These are phyloP conservation scores for Entomobrya proxima DNA, from an alignment of 2,888 invertebrate species.

Conservation along the genomic window DNA sequence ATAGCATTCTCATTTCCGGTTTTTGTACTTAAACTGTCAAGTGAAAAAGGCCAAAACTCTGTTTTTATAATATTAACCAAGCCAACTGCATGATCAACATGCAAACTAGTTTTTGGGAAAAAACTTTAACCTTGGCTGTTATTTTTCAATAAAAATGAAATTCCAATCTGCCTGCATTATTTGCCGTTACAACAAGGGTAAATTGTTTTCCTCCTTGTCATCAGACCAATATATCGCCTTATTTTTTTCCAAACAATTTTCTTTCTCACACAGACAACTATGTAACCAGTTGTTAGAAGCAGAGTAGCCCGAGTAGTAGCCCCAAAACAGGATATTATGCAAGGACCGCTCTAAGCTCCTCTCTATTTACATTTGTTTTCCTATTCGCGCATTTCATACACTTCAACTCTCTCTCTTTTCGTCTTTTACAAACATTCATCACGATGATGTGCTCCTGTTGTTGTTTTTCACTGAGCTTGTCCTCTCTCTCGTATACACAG, in stretches of 20 bases:
- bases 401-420: slow-evolving; percentile 48
- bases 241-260: not conserved
- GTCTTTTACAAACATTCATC: slow-evolving; percentile 49
- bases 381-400: slow-evolving; percentile 42
- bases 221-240: not conserved
- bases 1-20: too few species aligned
- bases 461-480: slow-evolving; percentile 9
- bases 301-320: not conserved
- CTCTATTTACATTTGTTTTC: slow-evolving; percentile 60
- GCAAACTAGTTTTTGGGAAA: too few species aligned
- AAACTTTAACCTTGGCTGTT: too few species aligned
- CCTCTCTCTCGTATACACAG: not conserved
- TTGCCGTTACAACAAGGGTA: too few species aligned
- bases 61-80: too few species aligned
- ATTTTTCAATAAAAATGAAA: too few species aligned
- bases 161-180: too few species aligned
- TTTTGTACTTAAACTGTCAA: too few species aligned
- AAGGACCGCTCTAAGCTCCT: slow-evolving; percentile 38
- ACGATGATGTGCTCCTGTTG: not conserved
- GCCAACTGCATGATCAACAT: too few species aligned
- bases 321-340: slow-evolving; percentile 59
- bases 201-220: too few species aligned
- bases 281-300: too few species aligned
- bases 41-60: too few species aligned
- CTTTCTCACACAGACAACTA: slow-evolving; percentile 6